Conservation (phyloP, 35 echinoderm and acorn worm species). For the Amphiura filiformis region DNA sequence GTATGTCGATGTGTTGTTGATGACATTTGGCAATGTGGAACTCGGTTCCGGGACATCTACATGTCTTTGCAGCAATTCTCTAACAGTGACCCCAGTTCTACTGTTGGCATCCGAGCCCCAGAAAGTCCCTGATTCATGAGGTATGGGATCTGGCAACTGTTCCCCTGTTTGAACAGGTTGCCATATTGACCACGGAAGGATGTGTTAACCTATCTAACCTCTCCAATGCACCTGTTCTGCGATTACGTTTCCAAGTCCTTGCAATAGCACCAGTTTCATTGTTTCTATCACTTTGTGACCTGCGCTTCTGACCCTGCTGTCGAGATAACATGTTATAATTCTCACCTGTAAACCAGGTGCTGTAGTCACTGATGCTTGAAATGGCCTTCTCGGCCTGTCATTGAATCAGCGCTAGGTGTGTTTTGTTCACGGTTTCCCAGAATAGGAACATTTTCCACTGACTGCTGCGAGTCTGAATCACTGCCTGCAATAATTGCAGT, state of each 20-base stretch:
- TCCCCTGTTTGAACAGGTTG: neutral
- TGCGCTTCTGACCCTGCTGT: neutral
- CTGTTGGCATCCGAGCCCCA: neutral
- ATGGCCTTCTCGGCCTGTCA: constrained; percentile 2
- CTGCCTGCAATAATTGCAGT: neutral
- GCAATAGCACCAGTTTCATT: neutral
- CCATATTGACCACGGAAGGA: neutral
- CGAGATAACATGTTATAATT: constrained; percentile 20
- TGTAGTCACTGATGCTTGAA: constrained; percentile 29
- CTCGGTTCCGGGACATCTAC: neutral
- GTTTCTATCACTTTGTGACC: neutral
- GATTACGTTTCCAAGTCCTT: neutral
- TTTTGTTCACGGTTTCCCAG: neutral
- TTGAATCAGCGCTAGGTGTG: neutral
- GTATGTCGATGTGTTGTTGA: neutral
- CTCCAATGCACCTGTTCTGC: neutral
- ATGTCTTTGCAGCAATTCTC: constrained; percentile 7
- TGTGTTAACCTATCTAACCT: neutral
- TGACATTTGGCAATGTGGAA: neutral
- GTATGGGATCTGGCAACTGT: neutral
- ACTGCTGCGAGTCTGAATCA: neutral
- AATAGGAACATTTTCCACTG: neutral
- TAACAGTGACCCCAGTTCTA: neutral
- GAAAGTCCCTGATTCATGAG: neutral
- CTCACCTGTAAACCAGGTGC: constrained; percentile 29